Evolutionary conservation across 2,113 vertebrate genomes (phyloP).

Genomic region (Sylvia atricapilla): DNA sequence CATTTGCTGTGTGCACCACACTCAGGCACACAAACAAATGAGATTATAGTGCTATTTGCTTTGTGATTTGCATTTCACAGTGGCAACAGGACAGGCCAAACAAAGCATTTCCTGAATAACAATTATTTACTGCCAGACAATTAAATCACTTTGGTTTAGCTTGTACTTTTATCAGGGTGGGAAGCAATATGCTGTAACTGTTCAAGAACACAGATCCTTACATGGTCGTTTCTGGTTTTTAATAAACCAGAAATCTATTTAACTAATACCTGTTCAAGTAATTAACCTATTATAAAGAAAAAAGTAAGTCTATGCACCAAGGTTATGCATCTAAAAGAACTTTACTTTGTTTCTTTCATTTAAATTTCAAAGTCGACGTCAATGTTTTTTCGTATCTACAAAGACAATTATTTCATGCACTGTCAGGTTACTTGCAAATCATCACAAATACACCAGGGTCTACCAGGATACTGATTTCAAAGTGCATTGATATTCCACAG

Average conservation of each 20-base stretch:
- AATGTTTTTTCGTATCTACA: conserved; percentile 1
- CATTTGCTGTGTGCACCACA: background rate
- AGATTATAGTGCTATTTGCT: background rate
- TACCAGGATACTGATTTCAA: conserved; percentile 1
- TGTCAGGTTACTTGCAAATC: conserved; percentile 44
- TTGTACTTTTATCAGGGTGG: background rate
- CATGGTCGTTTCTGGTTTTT: background rate
- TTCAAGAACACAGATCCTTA: background rate
- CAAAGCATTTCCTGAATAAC: background rate
- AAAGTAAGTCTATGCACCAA: conserved; percentile 7
- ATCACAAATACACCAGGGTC: conserved; percentile 42
- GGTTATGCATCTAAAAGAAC: conserved; percentile 9
- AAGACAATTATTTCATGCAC: conserved; percentile 31
- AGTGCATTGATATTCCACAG: conserved; percentile 12
- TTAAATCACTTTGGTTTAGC: conserved; percentile 2
- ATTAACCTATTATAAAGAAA: conserved; percentile 61
- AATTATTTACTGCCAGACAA: background rate
- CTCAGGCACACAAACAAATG: background rate
- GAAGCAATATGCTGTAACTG: background rate
- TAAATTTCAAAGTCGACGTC: conserved; percentile 61
- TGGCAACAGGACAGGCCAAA: background rate
- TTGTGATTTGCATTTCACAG: background rate
- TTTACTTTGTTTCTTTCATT: conserved; percentile 45
- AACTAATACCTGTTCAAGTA: conserved; percentile 53
- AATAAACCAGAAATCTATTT: conserved; percentile 28